Conservation (phyloP, 2,888 invertebrate species). For the Drosophila picticornis region DNA sequence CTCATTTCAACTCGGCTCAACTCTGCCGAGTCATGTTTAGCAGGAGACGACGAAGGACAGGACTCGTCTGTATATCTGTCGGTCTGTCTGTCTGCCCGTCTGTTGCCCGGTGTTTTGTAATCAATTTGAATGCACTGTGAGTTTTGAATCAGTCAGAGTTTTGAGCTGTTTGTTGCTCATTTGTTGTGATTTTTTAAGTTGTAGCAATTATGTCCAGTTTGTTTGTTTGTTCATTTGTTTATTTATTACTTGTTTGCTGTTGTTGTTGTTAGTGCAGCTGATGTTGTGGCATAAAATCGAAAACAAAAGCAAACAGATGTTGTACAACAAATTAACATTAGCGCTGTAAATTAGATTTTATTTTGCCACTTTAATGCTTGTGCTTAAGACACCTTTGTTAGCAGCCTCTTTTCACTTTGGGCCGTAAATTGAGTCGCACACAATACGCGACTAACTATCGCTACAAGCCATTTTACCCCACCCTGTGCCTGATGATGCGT, state of each 20-base stretch:
- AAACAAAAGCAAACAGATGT: constrained; percentile 38
- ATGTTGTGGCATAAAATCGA: constrained; percentile 43
- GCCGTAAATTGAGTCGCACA: constrained; percentile 61
- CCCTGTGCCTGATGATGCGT: constrained; percentile 38
- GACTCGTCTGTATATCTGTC: constrained; percentile 54
- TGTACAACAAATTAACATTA: constrained; percentile 54
- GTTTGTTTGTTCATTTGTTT: constrained; percentile 21
- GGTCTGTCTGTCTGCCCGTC: constrained; percentile 23
- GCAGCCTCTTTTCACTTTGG: constrained; percentile 34
- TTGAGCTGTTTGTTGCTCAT: constrained; percentile 55
- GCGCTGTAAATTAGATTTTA: constrained; percentile 47
- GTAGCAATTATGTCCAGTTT: constrained; percentile 73
- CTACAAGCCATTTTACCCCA: constrained; percentile 37
- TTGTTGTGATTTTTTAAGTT: constrained; percentile 80
- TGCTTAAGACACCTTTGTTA: constrained; percentile 37
- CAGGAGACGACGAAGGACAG: constrained; percentile 60
- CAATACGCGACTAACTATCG: constrained; percentile 69
- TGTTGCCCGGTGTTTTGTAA: constrained; percentile 54
- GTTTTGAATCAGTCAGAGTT: constrained; percentile 48
- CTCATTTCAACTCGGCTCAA: constrained; percentile 45
- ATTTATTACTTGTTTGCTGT: neutral
- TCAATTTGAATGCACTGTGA: constrained; percentile 75
- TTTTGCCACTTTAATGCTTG: constrained; percentile 52
- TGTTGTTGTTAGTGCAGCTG: constrained; percentile 23
- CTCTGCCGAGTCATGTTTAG: constrained; percentile 77